A percentile compares a stretch with the other conserved stretches of the same genome.
phyloP scores from a whole-genome alignment of 2,888 invertebrate genomes.

The Thyatira batis region DNA sequence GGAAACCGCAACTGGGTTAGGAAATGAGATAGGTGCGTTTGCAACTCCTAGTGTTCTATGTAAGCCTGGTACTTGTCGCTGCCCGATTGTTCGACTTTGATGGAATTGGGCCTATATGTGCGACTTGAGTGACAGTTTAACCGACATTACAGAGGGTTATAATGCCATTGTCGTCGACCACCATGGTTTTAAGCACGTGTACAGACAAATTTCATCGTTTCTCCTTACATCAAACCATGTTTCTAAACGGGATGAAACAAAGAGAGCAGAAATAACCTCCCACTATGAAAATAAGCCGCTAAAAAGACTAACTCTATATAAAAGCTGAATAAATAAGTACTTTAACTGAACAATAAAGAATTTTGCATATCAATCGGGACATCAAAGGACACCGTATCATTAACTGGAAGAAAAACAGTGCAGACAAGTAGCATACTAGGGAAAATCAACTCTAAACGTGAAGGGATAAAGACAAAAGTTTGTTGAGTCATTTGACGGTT shows the following conservation, averaged over 20 bases:
- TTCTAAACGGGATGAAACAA: not conserved
- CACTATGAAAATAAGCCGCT: not conserved
- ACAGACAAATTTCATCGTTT: not conserved
- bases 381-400: conserved; percentile 70
- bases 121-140: conserved; percentile 18
- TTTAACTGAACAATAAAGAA: conserved; percentile 57
- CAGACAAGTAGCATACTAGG: conserved; percentile 16
- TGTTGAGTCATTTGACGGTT: conserved; percentile 1
- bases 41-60: conserved; percentile 61
- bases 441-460: conserved; percentile 14
- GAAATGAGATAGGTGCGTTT: conserved; percentile 79
- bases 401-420: conserved; percentile 48
- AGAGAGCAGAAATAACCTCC: not conserved
- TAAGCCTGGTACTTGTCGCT: conserved; percentile 41
- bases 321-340: conserved; percentile 11
- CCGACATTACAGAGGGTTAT: conserved; percentile 12
- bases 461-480: conserved; percentile 16
- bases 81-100: conserved; percentile 37
- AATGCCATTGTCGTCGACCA: conserved; percentile 23
- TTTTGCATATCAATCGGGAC: conserved; percentile 74
- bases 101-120: conserved; percentile 56
- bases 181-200: conserved; percentile 8
- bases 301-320: not conserved
- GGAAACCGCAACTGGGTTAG: conserved; percentile 80
- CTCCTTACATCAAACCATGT: not conserved